Conservation (phyloP, 1,140 invertebrate species). For the Neotoxoptera formosana region DNA sequence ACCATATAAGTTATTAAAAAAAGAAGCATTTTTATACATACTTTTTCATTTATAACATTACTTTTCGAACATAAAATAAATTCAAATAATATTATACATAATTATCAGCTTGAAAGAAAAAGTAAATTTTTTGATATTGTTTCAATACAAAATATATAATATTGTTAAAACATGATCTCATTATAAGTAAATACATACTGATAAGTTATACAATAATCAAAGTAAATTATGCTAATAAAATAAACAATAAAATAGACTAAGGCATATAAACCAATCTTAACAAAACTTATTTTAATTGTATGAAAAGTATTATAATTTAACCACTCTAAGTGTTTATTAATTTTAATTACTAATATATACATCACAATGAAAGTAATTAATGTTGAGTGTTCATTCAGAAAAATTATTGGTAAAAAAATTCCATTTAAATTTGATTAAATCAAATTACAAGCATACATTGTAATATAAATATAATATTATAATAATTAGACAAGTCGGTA, state of each 20-base stretch:
- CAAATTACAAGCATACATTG: not conserved
- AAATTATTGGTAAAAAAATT: slow-evolving; percentile 11
- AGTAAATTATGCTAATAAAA: not conserved
- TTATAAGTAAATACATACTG: too few species aligned
- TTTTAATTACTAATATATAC: not conserved
- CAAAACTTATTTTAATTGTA: not conserved
- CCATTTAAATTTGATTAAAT: not conserved
- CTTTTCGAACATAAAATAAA: not conserved
- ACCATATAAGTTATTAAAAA: too few species aligned
- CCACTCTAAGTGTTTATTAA: not conserved
- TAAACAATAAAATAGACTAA: not conserved
- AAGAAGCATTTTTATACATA: not conserved
- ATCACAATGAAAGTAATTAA: not conserved
- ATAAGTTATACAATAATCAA: not conserved
- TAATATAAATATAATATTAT: not conserved
- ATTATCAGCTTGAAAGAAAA: not conserved
- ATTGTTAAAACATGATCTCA: not conserved
- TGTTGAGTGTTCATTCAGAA: not conserved
- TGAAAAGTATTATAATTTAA: not conserved
- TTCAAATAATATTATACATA: not conserved
- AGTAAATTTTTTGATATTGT: not conserved
- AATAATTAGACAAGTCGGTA: too few species aligned
- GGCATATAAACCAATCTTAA: not conserved
- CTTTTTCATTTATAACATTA: not conserved
- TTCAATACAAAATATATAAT: too few species aligned